These are phyloP conservation scores for Acipenser transmontanus DNA, from an alignment of 2,797 vertebrate genomes.

Conservation along the genomic window DNA sequence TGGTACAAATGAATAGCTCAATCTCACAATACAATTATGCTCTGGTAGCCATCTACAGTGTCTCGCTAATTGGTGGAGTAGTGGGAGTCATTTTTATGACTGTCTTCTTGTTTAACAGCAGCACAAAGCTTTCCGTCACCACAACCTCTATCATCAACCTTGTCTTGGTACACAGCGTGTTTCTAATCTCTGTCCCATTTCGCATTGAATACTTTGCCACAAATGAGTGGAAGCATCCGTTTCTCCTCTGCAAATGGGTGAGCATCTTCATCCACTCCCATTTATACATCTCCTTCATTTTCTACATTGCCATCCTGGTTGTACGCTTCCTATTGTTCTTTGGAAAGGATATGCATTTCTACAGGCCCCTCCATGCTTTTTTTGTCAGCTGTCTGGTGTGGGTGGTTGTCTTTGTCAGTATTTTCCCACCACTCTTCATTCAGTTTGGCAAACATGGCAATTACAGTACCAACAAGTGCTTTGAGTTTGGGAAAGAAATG, in stretches of 20 bases:
- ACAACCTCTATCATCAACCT: constrained; percentile 45
- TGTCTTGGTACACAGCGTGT: constrained; percentile 47
- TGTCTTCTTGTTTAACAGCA: constrained; percentile 37
- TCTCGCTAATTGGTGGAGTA: constrained; percentile 42
- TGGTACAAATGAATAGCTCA: too few species aligned
- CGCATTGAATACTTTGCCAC: constrained; percentile 51
- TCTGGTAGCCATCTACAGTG: constrained; percentile 33
- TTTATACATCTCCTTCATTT: constrained; percentile 54
- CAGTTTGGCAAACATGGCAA: constrained; percentile 34
- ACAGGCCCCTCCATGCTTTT: constrained; percentile 27
- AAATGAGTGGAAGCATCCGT: constrained; percentile 38
- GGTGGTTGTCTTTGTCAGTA: constrained; percentile 30
- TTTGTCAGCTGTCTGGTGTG: constrained; percentile 44
- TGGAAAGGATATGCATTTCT: constrained; percentile 28
- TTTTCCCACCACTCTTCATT: constrained; percentile 32
- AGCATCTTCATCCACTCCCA: constrained; percentile 51
- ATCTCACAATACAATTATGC: constrained; percentile 15
- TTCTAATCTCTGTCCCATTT: constrained; percentile 60
- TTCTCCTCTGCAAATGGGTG: constrained; percentile 36
- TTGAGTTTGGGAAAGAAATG: constrained; percentile 52
- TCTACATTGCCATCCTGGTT: constrained; percentile 47
- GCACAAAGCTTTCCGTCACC: constrained; percentile 36
- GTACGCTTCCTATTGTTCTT: constrained; percentile 39
- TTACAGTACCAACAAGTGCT: constrained; percentile 28
- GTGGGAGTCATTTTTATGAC: constrained; percentile 42